Evolutionary conservation across 1,140 invertebrate genomes (phyloP).

Genomic region (Trinorchestia longiramus): DNA sequence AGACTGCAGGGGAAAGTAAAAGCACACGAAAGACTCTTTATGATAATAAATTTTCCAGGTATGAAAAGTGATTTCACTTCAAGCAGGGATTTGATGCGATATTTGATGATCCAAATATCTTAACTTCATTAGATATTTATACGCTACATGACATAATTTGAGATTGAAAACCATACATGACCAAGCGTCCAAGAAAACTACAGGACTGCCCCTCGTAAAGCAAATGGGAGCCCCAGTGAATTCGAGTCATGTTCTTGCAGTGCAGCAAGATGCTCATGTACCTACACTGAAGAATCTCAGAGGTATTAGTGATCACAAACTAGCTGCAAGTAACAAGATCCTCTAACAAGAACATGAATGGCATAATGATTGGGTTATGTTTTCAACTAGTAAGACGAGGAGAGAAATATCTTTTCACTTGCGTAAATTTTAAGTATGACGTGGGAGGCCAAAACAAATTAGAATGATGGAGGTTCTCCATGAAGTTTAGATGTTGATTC

Average conservation of each 20-base stretch:
- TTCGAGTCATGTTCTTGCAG: background rate
- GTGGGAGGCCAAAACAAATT: background rate
- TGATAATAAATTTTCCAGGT: too few relatives aligned
- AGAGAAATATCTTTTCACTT: background rate
- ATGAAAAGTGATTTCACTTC: too few relatives aligned
- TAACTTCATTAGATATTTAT: too few relatives aligned
- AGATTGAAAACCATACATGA: background rate
- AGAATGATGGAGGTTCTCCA: background rate
- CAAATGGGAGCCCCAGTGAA: background rate
- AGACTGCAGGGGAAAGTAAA: too few relatives aligned
- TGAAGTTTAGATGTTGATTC: constrained; percentile 3
- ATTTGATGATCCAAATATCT: too few relatives aligned
- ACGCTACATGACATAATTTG: too few relatives aligned
- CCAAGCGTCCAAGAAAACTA: background rate
- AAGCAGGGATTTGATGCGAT: too few relatives aligned
- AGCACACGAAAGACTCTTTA: too few relatives aligned
- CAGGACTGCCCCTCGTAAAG: background rate
- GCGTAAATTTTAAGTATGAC: background rate
- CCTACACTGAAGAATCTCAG: background rate
- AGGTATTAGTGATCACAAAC: background rate
- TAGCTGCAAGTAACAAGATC: background rate
- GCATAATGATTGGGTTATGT: background rate
- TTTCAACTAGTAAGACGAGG: background rate
- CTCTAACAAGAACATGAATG: background rate
- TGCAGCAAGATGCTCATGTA: background rate